phyloP scores from a whole-genome alignment of 2,113 vertebrate species.

The Marmota monax region DNA sequence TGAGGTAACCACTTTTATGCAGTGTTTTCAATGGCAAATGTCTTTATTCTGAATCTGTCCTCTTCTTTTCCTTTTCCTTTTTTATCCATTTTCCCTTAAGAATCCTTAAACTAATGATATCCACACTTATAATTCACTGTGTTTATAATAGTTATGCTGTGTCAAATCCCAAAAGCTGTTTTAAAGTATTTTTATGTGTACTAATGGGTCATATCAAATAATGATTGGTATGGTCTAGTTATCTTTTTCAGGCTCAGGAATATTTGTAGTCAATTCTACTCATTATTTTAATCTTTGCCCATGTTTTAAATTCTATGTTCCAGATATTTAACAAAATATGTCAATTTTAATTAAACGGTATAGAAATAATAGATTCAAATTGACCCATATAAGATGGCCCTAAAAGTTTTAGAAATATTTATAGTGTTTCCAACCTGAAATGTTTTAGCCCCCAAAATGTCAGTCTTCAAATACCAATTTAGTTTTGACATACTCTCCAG shows the following conservation, averaged over 20 bases:
- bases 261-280: constrained; percentile 62
- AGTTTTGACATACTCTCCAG: neutral
- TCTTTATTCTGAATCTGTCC: neutral
- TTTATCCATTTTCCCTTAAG: neutral
- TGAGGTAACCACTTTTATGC: neutral
- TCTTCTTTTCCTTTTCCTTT: neutral
- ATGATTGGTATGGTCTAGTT: constrained; percentile 69
- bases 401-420: neutral
- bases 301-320: constrained; percentile 2
- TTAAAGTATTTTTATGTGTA: constrained; percentile 46
- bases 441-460: neutral
- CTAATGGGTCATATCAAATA: constrained; percentile 66
- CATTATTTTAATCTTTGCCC: constrained; percentile 59
- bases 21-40: neutral
- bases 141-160: constrained; percentile 59
- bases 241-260: constrained; percentile 61
- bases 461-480: neutral
- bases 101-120: neutral
- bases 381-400: neutral
- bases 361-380: constrained; percentile 16
- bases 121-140: neutral
- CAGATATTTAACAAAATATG: constrained; percentile 59
- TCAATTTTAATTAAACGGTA: neutral
- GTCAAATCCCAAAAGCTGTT: constrained; percentile 61
- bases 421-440: neutral